These are phyloP conservation scores for Macrophya annulata DNA, from an alignment of 2,888 invertebrate species.

Conservation along the genomic window DNA sequence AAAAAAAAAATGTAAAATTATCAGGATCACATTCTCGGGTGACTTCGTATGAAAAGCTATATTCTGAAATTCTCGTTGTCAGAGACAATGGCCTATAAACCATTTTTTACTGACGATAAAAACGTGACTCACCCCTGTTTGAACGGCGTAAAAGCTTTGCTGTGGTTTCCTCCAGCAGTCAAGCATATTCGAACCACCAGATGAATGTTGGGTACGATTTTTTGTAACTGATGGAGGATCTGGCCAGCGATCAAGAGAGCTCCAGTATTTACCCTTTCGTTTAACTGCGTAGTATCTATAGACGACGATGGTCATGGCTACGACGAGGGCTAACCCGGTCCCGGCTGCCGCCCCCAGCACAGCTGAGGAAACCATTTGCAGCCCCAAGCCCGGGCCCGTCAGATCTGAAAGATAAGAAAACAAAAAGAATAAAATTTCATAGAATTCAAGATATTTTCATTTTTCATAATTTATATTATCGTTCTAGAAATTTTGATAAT, in stretches of 20 bases:
- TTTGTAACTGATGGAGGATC: constrained; percentile 66
- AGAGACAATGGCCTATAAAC: not conserved
- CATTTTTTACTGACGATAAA: not conserved
- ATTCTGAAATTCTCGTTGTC: too few relatives aligned
- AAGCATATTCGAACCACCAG: constrained; percentile 64
- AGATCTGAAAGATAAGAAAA: constrained; percentile 22
- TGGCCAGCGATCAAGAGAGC: constrained; percentile 81
- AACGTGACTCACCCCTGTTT: constrained; percentile 67
- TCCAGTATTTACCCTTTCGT: constrained; percentile 84
- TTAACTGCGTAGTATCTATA: constrained; percentile 85
- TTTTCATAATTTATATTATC: too few relatives aligned
- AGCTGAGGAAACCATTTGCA: constrained; percentile 84
- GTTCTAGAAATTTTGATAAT: not conserved
- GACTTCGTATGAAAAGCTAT: too few relatives aligned
- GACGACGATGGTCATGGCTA: constrained; percentile 85
- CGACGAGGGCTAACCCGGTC: constrained; percentile 84
- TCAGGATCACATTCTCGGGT: too few relatives aligned
- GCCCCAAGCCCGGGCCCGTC: constrained; percentile 52
- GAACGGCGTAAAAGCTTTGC: constrained; percentile 71
- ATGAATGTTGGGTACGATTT: constrained; percentile 56
- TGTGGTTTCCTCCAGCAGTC: constrained; percentile 70
- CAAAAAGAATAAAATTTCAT: too few relatives aligned
- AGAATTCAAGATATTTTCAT: too few relatives aligned
- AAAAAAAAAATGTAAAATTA: too few relatives aligned
- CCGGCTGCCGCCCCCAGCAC: constrained; percentile 86